Conservation (phyloP, 2,888 invertebrate genomes). For the Hypsopygia costalis region DNA sequence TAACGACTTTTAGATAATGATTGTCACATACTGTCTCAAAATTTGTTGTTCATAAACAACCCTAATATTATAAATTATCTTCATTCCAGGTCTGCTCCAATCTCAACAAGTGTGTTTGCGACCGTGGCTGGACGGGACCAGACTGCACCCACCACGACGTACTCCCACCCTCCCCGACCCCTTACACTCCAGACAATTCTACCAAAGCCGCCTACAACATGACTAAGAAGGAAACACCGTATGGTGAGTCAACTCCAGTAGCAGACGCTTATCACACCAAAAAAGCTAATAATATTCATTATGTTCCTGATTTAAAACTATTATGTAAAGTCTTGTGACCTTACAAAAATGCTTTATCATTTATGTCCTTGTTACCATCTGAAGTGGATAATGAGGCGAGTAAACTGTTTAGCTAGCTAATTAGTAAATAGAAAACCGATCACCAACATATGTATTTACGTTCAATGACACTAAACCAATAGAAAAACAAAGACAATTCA, state of each 20-base stretch:
- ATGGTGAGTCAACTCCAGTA: conserved; percentile 87
- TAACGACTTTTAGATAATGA: no score
- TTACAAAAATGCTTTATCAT: no score
- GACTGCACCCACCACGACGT: conserved; percentile 92
- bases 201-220: conserved; percentile 81
- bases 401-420: no score
- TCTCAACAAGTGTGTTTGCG: conserved; percentile 94
- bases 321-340: no score
- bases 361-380: no score
- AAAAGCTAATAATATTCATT: not conserved
- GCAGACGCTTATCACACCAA: conserved; percentile 11
- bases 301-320: not conserved
- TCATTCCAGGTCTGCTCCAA: conserved; percentile 92
- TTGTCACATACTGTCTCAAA: no score
- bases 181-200: conserved; percentile 74
- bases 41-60: no score
- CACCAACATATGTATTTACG: no score
- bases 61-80: not conserved
- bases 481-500: no score
- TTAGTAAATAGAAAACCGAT: no score
- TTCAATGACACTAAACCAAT: no score
- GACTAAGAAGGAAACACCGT: conserved; percentile 95
- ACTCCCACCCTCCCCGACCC: conserved; percentile 83
- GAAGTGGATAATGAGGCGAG: no score
- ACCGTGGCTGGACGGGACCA: conserved; percentile 91